Conservation (phyloP, 35 echinoderm and acorn worm species). For the Anneissia japonica region DNA sequence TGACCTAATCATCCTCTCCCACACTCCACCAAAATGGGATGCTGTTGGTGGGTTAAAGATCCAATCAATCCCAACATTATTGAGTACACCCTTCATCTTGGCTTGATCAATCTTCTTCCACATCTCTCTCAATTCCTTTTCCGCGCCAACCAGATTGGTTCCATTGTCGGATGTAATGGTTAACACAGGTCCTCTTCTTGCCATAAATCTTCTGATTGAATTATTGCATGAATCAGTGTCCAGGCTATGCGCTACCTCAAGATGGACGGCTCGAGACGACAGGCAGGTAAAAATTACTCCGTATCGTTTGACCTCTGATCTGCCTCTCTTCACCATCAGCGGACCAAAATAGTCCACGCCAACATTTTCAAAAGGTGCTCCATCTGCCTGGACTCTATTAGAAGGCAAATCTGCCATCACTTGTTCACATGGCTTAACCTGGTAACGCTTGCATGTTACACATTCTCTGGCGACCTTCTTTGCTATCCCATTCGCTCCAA, state of each 20-base stretch:
- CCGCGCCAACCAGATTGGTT: not conserved
- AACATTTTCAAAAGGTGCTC: not conserved
- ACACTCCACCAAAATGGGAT: not conserved
- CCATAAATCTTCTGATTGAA: not conserved
- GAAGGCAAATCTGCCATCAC: constrained; percentile 32
- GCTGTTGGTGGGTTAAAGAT: not conserved
- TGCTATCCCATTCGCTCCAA: not conserved
- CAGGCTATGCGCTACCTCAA: not conserved
- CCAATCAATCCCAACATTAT: not conserved
- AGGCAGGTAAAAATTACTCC: not conserved
- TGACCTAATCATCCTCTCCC: not conserved
- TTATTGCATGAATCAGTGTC: not conserved
- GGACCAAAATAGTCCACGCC: constrained; percentile 14
- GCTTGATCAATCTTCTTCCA: not conserved
- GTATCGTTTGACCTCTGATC: not conserved
- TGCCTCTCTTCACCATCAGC: not conserved
- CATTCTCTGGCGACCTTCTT: not conserved
- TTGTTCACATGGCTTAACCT: constrained; percentile 12
- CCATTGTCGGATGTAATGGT: not conserved
- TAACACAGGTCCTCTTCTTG: not conserved
- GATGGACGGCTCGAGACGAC: not conserved
- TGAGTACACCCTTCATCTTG: not conserved
- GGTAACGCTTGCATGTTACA: not conserved
- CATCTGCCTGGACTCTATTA: constrained; percentile 1
- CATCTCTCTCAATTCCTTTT: not conserved